Percentiles rank a stretch among this genome's conserved stretches.
Conservation (phyloP, 2,797 vertebrate species). For the Glossophaga mutica region DNA sequence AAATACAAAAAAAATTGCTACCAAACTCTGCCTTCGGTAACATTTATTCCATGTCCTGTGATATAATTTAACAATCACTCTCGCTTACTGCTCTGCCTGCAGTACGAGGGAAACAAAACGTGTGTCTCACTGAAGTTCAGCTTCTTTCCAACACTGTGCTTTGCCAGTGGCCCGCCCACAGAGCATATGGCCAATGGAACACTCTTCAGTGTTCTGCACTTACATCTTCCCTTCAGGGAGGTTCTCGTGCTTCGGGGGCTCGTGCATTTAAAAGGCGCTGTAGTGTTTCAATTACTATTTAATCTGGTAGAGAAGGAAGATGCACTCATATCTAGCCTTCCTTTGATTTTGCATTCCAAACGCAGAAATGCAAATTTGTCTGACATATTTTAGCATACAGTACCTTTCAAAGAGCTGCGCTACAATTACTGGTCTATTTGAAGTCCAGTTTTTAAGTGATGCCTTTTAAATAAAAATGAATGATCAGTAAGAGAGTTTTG, state of each 20-base stretch:
- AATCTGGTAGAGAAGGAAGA: not conserved
- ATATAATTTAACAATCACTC: not conserved
- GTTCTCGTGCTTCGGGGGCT: not conserved
- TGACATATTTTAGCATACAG: not conserved
- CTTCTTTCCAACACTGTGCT: not conserved
- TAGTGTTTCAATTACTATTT: not conserved
- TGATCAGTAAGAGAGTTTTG: not conserved
- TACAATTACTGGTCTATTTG: not conserved
- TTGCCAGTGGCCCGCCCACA: conserved; percentile 12
- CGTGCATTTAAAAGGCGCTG: not conserved
- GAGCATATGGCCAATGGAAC: conserved; percentile 38
- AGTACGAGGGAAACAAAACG: not conserved
- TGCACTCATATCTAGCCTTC: not conserved
- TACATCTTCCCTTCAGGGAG: not conserved
- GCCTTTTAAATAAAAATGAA: not conserved
- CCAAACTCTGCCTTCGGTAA: not conserved
- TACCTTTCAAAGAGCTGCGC: not conserved
- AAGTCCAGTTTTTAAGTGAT: not conserved
- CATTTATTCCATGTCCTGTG: not conserved
- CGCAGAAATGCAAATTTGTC: not conserved
- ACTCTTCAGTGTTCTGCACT: not conserved
- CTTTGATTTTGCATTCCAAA: not conserved
- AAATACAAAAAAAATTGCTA: not conserved
- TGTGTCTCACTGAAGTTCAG: conserved; percentile 19
- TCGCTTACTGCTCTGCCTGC: not conserved